Base-by-base conservation (phyloP, 2,113 vertebrate genomes). In the Menura novaehollandiae region DNA sequence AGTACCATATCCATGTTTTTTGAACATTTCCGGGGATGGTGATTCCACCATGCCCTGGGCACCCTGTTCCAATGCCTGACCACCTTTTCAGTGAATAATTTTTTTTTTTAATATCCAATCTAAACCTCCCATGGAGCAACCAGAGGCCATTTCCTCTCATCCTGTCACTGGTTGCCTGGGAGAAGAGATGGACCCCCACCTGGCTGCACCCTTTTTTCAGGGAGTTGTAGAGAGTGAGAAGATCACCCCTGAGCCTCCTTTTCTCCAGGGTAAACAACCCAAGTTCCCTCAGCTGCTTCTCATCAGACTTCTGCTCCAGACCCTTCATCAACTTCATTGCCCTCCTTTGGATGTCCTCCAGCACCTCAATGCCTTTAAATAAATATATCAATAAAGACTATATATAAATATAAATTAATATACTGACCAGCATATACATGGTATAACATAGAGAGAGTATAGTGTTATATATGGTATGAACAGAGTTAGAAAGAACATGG, bases 161-260 rank as follows among this genome's bases (percentile, higher is more conserved):
- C 41, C 18, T 69, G 8, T 49, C 12, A 1, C 21, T 35, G 62
- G 12, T 13, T 83, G 6, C 30, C 8, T 53, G 24, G 41, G 53
- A n/a, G 16, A 89, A 20, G 47, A 37, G 15, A 28, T 8, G 0
- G 0, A 35, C 2, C 3, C 8, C 12, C 30, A 53, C 7, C 14
- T 16, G 9, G 12, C 21, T 55, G 43, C 15, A 22, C 7, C 11
- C 20, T 35, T 16, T 17, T 55, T 47, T 69, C 17, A 20, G 30
- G 21, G 12, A 2, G 1, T 7, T 53, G 26, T 11, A 32, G 68
- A 51, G n/a, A 52, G 8, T 4, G 3, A 39, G 19, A 62, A 16
- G 5, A 15, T 49, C 8, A 15, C 17, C 15, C 41, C 30, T 7
- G 10, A 76, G 4, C 12, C 47, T 67, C 12, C 39, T 62, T 62